These are phyloP conservation scores for Cetoscarus ocellatus DNA, from an alignment of 2,797 vertebrate species.

Conservation along the genomic window DNA sequence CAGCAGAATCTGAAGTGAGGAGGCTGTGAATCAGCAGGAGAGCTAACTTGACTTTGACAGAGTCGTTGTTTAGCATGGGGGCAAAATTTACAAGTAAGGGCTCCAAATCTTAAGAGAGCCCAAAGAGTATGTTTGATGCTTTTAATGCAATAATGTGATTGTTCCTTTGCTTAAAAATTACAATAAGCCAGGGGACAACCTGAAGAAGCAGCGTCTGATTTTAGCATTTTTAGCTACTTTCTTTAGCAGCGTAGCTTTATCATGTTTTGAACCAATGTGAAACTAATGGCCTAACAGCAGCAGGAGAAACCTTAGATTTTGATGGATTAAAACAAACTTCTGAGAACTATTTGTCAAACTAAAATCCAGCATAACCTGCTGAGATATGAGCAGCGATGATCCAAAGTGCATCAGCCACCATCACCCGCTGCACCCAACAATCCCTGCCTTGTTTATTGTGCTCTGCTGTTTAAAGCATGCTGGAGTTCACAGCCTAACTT, in stretches of 20 bases:
- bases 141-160: background rate
- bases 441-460: too few species aligned
- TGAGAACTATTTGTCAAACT: too few species aligned
- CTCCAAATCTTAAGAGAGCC: background rate
- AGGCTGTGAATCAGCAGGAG: slow-evolving; percentile 31
- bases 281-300: too few species aligned
- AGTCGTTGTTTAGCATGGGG: slow-evolving; percentile 13
- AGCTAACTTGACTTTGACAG: slow-evolving; percentile 21
- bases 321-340: too few species aligned
- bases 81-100: background rate
- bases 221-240: background rate
- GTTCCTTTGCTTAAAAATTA: background rate
- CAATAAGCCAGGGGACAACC: background rate
- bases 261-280: background rate
- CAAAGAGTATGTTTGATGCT: too few species aligned
- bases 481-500: too few species aligned
- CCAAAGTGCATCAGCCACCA: too few species aligned
- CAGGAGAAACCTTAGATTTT: too few species aligned
- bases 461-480: too few species aligned
- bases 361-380: too few species aligned
- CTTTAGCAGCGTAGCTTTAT: background rate
- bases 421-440: too few species aligned
- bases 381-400: too few species aligned
- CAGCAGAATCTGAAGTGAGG: slow-evolving; percentile 53
- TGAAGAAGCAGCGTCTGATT: background rate